Conservation (phyloP, 2,113 vertebrate species). For the Geococcyx californianus region DNA sequence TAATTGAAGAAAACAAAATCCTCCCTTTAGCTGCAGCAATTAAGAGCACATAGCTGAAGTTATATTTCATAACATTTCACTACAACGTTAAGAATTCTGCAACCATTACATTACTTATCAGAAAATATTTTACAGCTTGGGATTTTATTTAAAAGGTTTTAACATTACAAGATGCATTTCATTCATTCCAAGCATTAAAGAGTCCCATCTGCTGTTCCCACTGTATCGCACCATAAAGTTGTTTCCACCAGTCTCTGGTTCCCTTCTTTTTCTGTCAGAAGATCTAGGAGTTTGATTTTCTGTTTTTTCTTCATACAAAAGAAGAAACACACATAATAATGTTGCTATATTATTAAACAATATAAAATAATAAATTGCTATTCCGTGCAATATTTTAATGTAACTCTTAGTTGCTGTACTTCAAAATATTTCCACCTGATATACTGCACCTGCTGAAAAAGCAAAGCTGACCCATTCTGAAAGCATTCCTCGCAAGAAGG, state of each 20-base stretch:
- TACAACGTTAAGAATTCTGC: constrained; percentile 57
- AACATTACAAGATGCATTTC: constrained; percentile 59
- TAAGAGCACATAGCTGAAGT: constrained; percentile 53
- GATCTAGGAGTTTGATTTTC: constrained; percentile 80
- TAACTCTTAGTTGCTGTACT: neutral
- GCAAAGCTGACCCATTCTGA: neutral
- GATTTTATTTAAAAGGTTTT: constrained; percentile 65
- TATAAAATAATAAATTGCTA: neutral
- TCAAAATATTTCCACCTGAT: neutral
- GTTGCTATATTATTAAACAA: neutral
- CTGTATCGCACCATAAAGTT: neutral
- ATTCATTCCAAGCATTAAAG: constrained; percentile 32
- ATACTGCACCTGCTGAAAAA: neutral
- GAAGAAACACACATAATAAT: neutral
- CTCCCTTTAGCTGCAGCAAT: constrained; percentile 42
- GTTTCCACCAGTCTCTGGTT: constrained; percentile 42
- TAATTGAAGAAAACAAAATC: constrained; percentile 34
- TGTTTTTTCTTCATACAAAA: constrained; percentile 77
- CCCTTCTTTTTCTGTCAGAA: constrained; percentile 44
- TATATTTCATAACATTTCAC: constrained; percentile 57
- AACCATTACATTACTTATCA: constrained; percentile 55
- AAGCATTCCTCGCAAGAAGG: neutral
- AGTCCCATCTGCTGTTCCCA: constrained; percentile 18
- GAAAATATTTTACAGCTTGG: constrained; percentile 64
- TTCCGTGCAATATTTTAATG: neutral